Base-by-base conservation (phyloP, 2,888 invertebrate genomes). In the Clanis bilineata region DNA sequence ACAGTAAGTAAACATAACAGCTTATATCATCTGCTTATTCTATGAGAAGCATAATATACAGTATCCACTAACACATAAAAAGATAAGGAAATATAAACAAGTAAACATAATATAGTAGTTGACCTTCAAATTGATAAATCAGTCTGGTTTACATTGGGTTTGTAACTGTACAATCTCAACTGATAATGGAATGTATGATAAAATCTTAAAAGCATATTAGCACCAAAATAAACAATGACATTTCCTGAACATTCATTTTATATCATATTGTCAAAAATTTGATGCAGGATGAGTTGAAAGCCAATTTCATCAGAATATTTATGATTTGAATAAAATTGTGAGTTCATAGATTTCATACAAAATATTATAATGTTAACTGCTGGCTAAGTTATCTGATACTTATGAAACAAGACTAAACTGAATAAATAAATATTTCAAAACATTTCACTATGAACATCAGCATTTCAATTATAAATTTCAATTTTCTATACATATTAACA, bases 51-150 rank as follows among this genome's bases (percentile, higher is more conserved):
- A 41, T 7, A 18, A 25, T 12, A 51, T 18, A 9, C n/a, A 2
- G 12, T 23, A 3, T 3, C n/a, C n/a, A 51, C 28, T 10, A n/a
- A n/a, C n/a, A 9, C 32, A 18, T 28, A 18, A 1, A 28, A 15
- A 32, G 32, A 51, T 51, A 15, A 47, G 15, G 7, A 15, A 47
- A 28, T 9, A 51, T n/a, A 51, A 32, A 32, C 28, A 51, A 9
- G 12, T 32, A 9, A 10, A 51, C 28, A 51, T 28, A 32, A 10
- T n/a, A n/a, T n/a, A 32, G 18, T 51, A 4, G 32, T 32, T 51
- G 56, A 39, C 56, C 56, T 56, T 41, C 25, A 56, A 41, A 41
- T 56, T 39, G 56, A 41, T 41, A 56, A 51, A 18, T 51, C 15
- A 2, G 18, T 32, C 51, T 51, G 47, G 18, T 51, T 32, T 9